These are phyloP conservation scores for Siphonodentalium dalli DNA, from an alignment of 2,888 invertebrate genomes.

Conservation along the genomic window DNA sequence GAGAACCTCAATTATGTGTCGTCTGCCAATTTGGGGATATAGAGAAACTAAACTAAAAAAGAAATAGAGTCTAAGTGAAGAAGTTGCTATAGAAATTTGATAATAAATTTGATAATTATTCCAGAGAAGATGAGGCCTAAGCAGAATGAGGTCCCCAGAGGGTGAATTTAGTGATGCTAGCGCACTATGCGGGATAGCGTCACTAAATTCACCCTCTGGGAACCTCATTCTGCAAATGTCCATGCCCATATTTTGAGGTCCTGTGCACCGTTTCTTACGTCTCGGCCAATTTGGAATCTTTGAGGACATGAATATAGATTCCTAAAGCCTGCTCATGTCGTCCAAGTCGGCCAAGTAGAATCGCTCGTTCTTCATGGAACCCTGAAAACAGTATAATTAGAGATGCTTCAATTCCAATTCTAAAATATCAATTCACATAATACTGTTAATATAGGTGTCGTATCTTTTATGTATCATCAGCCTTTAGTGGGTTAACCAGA, in stretches of 20 bases:
- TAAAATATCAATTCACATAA: neutral
- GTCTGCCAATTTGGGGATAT: too few relatives aligned
- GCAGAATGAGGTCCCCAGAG: too few relatives aligned
- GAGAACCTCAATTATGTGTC: too few relatives aligned
- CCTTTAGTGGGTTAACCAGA: neutral
- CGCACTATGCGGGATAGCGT: too few relatives aligned
- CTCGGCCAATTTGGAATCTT: slow-evolving; percentile 83
- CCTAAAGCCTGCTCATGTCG: slow-evolving; percentile 91
- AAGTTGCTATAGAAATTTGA: too few relatives aligned
- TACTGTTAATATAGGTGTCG: neutral
- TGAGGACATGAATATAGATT: slow-evolving; percentile 87
- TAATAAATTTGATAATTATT: neutral
- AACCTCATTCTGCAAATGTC: too few relatives aligned
- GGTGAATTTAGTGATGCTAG: too few relatives aligned
- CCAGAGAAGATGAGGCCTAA: too few relatives aligned
- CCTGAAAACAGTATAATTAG: slow-evolving; percentile 60
- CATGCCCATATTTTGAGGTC: too few relatives aligned
- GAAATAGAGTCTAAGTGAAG: neutral
- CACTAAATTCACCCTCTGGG: too few relatives aligned
- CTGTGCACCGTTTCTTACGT: too few relatives aligned
- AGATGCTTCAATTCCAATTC: neutral
- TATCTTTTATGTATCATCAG: neutral
- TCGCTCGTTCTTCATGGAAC: slow-evolving; percentile 89
- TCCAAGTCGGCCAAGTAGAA: slow-evolving; percentile 89
- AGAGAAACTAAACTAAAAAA: too few relatives aligned